These are phyloP conservation scores for Himalopsyche phryganea DNA, from an alignment of 1,140 invertebrate genomes.

Conservation along the genomic window DNA sequence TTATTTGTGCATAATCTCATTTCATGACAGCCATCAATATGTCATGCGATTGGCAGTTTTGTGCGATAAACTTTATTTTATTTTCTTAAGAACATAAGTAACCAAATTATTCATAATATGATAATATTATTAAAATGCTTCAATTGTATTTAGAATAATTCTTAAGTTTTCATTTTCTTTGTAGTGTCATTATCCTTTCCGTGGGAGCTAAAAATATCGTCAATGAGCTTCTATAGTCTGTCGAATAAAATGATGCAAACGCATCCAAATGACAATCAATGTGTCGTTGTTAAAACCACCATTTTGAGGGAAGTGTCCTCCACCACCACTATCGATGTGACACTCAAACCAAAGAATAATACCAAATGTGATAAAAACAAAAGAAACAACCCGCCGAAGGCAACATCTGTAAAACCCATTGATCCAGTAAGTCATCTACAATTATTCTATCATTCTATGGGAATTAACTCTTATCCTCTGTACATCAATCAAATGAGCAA, in stretches of 20 bases:
- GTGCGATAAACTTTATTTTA: too few relatives aligned
- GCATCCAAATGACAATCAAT: neutral
- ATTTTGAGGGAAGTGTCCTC: slow-evolving; percentile 56
- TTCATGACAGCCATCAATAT: too few relatives aligned
- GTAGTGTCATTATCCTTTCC: slow-evolving; percentile 56
- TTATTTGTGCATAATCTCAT: too few relatives aligned
- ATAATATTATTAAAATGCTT: too few relatives aligned
- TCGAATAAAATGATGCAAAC: neutral
- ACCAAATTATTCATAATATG: too few relatives aligned
- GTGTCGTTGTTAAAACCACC: slow-evolving; percentile 31
- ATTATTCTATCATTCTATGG: too few relatives aligned
- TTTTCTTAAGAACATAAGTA: too few relatives aligned
- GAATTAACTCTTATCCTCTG: too few relatives aligned
- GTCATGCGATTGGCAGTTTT: too few relatives aligned
- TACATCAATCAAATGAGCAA: too few relatives aligned
- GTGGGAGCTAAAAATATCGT: slow-evolving; percentile 54
- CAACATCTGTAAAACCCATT: neutral
- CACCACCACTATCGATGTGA: slow-evolving; percentile 56
- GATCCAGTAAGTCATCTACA: neutral
- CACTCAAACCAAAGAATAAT: slow-evolving; percentile 36
- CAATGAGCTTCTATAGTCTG: slow-evolving; percentile 55
- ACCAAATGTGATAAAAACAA: slow-evolving; percentile 31
- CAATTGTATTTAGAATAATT: too few relatives aligned
- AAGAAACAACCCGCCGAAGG: neutral
- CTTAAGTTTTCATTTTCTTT: too few relatives aligned